phyloP scores from a whole-genome alignment of 2,797 vertebrate genomes.

The Chelidonichthys spinosus region DNA sequence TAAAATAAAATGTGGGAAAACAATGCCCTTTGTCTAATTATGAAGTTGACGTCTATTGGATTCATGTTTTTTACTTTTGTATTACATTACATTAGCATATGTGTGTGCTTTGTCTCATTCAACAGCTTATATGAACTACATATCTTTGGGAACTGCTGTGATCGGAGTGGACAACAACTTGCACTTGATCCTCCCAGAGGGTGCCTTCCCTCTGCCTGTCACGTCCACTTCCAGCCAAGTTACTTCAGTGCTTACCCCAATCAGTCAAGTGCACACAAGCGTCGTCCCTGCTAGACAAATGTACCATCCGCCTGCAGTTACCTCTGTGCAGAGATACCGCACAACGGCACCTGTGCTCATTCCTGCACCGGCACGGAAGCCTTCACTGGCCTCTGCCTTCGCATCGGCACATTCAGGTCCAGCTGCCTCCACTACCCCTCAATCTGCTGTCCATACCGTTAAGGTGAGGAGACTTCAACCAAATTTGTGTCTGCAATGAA shows the following conservation, averaged over 20 bases:
- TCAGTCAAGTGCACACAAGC: constrained; percentile 34
- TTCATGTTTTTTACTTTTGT: background rate
- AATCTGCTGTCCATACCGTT: constrained; percentile 52
- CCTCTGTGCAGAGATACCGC: constrained; percentile 42
- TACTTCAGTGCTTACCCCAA: constrained; percentile 63
- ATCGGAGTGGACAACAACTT: constrained; percentile 79
- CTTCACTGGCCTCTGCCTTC: constrained; percentile 11
- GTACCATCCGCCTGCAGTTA: constrained; percentile 9
- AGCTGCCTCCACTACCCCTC: constrained; percentile 24
- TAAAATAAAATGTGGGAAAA: background rate
- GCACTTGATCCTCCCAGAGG: constrained; percentile 84
- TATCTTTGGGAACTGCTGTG: constrained; percentile 76
- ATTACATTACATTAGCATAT: background rate
- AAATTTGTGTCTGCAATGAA: background rate
- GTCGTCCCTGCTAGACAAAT: constrained; percentile 13
- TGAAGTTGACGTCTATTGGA: background rate
- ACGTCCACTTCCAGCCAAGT: constrained; percentile 60
- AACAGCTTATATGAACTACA: constrained; percentile 74
- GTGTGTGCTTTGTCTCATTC: constrained; percentile 1
- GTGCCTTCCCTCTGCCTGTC: constrained; percentile 72
- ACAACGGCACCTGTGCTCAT: constrained; percentile 56
- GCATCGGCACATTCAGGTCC: constrained; percentile 31
- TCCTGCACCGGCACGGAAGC: constrained; percentile 45
- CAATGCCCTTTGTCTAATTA: background rate
- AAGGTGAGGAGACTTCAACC: constrained; percentile 71